A percentile compares a stretch with the other conserved stretches of the same genome.
Evolutionary conservation across 2,888 invertebrate species (phyloP).

Genomic region (Glaucopsyche alexis): DNA sequence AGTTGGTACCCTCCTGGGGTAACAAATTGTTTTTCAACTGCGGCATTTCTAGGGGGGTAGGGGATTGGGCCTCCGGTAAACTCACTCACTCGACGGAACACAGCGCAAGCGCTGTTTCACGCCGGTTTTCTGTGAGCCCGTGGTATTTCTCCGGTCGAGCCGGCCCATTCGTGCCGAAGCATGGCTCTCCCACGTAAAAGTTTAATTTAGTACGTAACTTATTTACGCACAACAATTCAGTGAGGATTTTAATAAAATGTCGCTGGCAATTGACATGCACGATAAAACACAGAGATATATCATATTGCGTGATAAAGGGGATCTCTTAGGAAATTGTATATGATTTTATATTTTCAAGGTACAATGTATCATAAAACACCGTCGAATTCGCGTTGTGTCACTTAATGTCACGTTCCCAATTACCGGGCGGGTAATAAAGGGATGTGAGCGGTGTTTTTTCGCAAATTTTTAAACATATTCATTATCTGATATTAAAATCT

Average conservation of each 20-base stretch:
- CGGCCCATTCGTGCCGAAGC: too few relatives aligned
- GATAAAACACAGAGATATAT: constrained; percentile 18
- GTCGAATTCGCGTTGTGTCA: constrained; percentile 29
- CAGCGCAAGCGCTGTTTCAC: too few relatives aligned
- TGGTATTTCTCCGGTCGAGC: too few relatives aligned
- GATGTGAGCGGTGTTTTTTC: constrained; percentile 30
- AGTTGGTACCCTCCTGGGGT: too few relatives aligned
- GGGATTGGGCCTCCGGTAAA: too few relatives aligned
- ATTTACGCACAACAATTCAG: neutral
- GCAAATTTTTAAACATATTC: constrained; percentile 34
- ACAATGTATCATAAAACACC: constrained; percentile 32
- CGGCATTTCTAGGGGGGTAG: too few relatives aligned
- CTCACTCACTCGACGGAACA: too few relatives aligned
- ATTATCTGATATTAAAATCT: constrained; percentile 32
- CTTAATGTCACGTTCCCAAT: constrained; percentile 36
- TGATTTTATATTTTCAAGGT: constrained; percentile 28
- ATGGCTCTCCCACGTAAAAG: too few relatives aligned
- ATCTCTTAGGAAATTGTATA: constrained; percentile 18
- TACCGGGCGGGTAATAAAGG: constrained; percentile 33
- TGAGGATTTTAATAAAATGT: constrained; percentile 9
- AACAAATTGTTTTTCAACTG: too few relatives aligned
- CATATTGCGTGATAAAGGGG: constrained; percentile 4
- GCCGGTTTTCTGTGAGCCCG: too few relatives aligned
- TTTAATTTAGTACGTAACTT: neutral
- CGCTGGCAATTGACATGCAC: constrained; percentile 17